A percentile compares a stretch with the other conserved stretches of the same genome.
These are phyloP conservation scores for Podocnemis expansa DNA, from an alignment of 2,113 vertebrate species.

Conservation along the genomic window DNA sequence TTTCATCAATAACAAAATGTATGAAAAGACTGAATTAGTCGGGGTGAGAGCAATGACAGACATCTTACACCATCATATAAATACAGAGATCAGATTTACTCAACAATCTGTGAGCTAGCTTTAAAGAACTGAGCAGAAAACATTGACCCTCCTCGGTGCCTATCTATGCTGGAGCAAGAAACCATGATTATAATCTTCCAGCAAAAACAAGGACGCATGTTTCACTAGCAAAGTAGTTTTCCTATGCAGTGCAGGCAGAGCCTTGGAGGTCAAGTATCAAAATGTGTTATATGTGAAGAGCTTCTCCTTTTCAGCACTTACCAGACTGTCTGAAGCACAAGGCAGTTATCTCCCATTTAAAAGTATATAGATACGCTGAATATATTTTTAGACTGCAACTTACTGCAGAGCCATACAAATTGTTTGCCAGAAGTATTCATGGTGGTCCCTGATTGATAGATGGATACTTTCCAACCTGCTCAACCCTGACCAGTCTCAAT, in stretches of 20 bases:
- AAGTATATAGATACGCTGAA: background rate
- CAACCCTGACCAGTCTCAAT: background rate
- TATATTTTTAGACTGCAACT: background rate
- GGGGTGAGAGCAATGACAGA: background rate
- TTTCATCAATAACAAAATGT: constrained; percentile 54
- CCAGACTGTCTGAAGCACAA: background rate
- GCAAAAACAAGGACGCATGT: background rate
- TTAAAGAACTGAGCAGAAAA: background rate
- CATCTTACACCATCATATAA: background rate
- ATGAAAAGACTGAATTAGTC: constrained; percentile 19
- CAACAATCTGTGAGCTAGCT: background rate
- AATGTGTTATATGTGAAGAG: background rate
- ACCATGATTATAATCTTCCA: constrained; percentile 1
- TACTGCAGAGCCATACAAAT: background rate
- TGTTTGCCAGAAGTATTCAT: constrained; percentile 22
- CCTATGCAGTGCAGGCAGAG: background rate
- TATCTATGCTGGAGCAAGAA: background rate
- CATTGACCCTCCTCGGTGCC: background rate
- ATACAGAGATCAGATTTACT: background rate
- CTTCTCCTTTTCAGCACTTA: constrained; percentile 20
- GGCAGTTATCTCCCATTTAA: background rate
- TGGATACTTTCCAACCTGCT: background rate
- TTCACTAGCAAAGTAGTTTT: background rate
- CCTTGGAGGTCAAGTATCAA: background rate
- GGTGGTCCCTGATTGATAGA: background rate